Base-by-base conservation (phyloP, 2,888 invertebrate species). In the Loripinus fragilis region DNA sequence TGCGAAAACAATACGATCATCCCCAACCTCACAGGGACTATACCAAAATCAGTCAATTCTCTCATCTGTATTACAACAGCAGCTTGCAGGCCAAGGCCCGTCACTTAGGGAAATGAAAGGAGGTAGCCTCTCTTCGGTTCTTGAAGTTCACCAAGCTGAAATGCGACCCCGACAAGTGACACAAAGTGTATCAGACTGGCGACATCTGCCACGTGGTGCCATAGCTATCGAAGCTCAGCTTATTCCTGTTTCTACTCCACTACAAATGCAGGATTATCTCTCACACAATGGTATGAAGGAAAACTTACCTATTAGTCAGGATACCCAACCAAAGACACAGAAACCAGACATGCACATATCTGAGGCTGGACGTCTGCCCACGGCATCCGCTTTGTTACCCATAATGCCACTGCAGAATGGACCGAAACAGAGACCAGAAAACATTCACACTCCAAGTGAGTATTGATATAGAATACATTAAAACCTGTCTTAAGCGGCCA, bases 41-140 rank as follows among this genome's bases (percentile, higher is more conserved):
- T 25, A 70, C 45, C 48, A 15, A 42, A 52, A 42, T 60, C 76
- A 64, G 42, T 66, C 66, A 10, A 25, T 81, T 25, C 83, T 77
- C 30, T 76, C 83, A 10, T 84, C 88, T 10, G 76, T 86, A 10
- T 82, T 89, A n/a, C 87, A 89, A 76, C 87, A 88, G 67, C 86
- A 87, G 12, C 76, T 89, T 3, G 71, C 80, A 52, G 77, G 83
- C 42, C 71, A 76, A 25, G 79, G 72, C 15, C 74, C 41, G 48
- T 17, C 38, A n/a, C 71, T 65, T 10, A 76, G 81, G 45, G 81
- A 80, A 42, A 66, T 30, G 20, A 70, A 45, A 28, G 71, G 75
- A 28, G 78, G 80, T 30, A 82, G 85, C 78, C 66, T 83, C 33
- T 81, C 80, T 15, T 38, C 38, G 7, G 38, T 38, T 12, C 5